Evolutionary conservation across 2,888 invertebrate species (phyloP), one percentile per base, ranked within the genome.

Genomic region (Antheraea assamensis): DNA sequence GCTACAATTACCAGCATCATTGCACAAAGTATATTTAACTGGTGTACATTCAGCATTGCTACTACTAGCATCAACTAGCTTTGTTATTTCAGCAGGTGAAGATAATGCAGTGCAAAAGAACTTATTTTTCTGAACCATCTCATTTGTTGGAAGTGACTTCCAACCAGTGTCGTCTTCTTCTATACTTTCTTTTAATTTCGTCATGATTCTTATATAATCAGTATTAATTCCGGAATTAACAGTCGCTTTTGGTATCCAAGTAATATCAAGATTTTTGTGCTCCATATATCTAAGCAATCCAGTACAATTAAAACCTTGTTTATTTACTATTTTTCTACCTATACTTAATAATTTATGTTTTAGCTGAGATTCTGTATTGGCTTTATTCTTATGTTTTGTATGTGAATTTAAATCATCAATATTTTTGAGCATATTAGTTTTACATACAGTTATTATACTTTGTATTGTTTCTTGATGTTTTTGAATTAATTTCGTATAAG

Each of bases 341-440:
- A 94, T 87, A 79, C 91, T 93, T 79, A 92, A 83, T 68, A 94
- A 77, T 85, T 93, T 93, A 75, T 88, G 91, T 83, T 89, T 88
- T 15, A 93, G 77, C 74, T 86, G 85, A 72, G 83, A 82, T 76
- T 89, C 84, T 74, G 78, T 78, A 73, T 78, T 79, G 35, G 72
- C 30, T 30, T 30, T 10, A 42, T 66, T 24, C 27, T 30, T 52
- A 21, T 30, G 49, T 61, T 66, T 27, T 49, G 47, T 49, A 49
- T 72, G 68, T n/a, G n/a, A 35, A 68, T 13, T 74, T 66, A 72
- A 70, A 61, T 76, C 75, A 31, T 83, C 81, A 52, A 77, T 76
- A 79, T 82, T 88, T 74, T 83, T 87, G 3, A 79, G 72, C 78
- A 85, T 87, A 78, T 86, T 88, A 55, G 77, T 86, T n/a, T 80